These are phyloP conservation scores for Pogonomyrmex californicus DNA, from an alignment of 1,140 invertebrate genomes.

Conservation along the genomic window DNA sequence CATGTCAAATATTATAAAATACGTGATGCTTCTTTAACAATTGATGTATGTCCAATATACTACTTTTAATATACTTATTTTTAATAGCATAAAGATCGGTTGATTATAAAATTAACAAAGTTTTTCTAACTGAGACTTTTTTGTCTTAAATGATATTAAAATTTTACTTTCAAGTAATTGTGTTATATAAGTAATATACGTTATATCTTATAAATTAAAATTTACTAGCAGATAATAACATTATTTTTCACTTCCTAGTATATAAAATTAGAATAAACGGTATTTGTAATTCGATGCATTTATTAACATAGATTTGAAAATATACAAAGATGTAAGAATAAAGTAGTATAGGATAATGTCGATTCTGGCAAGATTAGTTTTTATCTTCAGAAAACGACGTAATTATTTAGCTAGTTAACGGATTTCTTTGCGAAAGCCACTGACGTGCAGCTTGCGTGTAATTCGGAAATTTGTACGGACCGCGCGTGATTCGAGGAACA, in stretches of 20 bases:
- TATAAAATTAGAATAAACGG: background rate
- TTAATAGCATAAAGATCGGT: background rate
- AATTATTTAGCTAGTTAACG: constrained; percentile 50
- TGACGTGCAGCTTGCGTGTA: constrained; percentile 63
- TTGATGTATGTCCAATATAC: background rate
- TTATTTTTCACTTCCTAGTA: background rate
- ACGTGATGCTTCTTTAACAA: background rate
- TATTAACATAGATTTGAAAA: background rate
- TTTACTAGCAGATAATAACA: background rate
- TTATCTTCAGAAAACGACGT: constrained; percentile 20
- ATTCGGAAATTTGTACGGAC: constrained; percentile 70
- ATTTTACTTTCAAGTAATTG: background rate
- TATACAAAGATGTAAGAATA: background rate
- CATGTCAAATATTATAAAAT: constrained; percentile 35
- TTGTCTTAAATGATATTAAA: background rate
- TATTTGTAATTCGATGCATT: background rate
- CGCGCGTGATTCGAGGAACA: constrained; percentile 74
- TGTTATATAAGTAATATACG: background rate
- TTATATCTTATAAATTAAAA: background rate
- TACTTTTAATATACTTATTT: too few species aligned
- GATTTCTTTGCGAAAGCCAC: constrained; percentile 52
- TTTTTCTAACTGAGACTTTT: background rate
- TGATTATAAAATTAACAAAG: constrained; percentile 1
- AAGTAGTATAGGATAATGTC: background rate
- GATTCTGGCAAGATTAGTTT: background rate